Percentiles rank a stretch among this genome's conserved stretches.
These are phyloP conservation scores for Perca fluviatilis DNA, from an alignment of 2,113 vertebrate genomes.

Conservation along the genomic window DNA sequence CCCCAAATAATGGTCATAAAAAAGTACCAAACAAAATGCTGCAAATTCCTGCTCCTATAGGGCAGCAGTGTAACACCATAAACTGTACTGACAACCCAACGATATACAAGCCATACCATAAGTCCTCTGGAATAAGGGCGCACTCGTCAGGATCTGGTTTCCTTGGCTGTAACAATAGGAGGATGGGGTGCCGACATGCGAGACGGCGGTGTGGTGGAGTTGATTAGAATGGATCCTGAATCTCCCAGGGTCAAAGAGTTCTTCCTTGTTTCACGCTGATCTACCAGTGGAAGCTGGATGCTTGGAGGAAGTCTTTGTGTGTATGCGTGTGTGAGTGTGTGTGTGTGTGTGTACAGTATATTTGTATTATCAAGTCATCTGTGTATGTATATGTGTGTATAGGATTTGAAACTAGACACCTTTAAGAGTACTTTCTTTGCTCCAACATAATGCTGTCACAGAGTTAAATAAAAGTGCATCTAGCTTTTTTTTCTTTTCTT, in stretches of 20 bases:
- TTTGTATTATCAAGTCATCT: background rate
- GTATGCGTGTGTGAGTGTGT: background rate
- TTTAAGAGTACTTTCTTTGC: background rate
- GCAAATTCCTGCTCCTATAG: background rate
- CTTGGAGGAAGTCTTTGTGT: background rate
- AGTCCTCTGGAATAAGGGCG: background rate
- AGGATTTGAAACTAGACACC: background rate
- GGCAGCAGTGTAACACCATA: background rate
- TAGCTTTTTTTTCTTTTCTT: background rate
- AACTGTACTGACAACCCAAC: background rate
- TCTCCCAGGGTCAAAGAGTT: background rate
- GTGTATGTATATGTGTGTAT: background rate
- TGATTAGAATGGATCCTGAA: constrained; percentile 22
- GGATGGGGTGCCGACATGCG: constrained; percentile 23
- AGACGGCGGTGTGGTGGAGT: background rate
- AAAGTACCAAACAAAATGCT: background rate
- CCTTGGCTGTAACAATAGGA: constrained; percentile 32
- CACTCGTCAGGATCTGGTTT: background rate
- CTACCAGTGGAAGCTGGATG: background rate
- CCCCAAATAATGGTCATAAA: no score
- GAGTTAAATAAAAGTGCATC: background rate
- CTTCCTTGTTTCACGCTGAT: background rate
- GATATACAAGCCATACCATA: background rate
- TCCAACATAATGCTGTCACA: background rate
- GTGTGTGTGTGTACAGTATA: background rate